Evolutionary conservation across 1,140 invertebrate genomes (phyloP).

Genomic region (Aleiodes sp.): DNA sequence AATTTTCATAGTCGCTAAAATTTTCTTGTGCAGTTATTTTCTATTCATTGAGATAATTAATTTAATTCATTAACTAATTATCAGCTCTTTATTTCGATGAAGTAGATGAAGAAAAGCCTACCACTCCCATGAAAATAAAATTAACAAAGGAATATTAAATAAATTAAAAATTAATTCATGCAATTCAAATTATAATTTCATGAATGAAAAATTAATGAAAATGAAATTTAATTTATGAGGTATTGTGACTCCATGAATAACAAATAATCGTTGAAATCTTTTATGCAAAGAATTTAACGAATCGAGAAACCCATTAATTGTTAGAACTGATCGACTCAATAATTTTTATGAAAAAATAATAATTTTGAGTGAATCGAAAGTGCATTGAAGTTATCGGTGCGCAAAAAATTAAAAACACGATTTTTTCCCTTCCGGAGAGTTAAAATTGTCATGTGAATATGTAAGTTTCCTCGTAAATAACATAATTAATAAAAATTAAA

Average conservation of each 20-base stretch:
- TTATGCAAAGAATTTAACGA: background rate
- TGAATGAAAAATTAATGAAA: background rate
- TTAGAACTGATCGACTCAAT: background rate
- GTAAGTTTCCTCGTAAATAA: constrained; percentile 66
- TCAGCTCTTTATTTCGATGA: no score
- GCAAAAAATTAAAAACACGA: background rate
- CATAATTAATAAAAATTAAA: constrained; percentile 18
- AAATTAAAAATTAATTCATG: no score
- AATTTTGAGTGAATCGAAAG: background rate
- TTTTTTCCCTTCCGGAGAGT: constrained; percentile 39
- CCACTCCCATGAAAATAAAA: no score
- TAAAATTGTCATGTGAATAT: constrained; percentile 54
- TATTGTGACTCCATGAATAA: constrained; percentile 35
- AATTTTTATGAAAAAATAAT: constrained; percentile 1
- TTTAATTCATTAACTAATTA: no score
- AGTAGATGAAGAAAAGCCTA: no score
- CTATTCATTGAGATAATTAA: no score
- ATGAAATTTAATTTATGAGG: constrained; percentile 26
- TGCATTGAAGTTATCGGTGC: background rate
- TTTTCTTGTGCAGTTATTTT: no score
- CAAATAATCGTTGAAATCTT: background rate
- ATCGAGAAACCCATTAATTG: background rate
- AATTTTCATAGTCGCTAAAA: no score
- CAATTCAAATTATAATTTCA: no score
- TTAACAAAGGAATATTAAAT: no score